phyloP scores from a whole-genome alignment of 2,888 invertebrate genomes.

The Ametastegia equiseti region DNA sequence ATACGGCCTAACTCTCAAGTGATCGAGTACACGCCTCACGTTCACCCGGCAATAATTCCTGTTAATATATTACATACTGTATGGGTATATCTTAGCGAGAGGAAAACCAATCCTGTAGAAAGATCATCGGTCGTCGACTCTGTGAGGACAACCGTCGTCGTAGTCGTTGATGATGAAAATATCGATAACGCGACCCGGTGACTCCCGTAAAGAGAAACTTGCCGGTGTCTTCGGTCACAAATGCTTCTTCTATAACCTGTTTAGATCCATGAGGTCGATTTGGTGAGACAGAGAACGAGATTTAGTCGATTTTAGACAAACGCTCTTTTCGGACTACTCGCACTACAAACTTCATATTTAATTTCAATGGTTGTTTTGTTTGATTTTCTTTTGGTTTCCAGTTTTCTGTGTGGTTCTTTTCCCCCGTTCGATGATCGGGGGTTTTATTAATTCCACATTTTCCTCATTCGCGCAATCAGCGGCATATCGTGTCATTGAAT shows the following conservation, averaged over 20 bases:
- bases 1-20: conserved; percentile 16
- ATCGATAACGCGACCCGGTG: neutral
- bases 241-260: neutral
- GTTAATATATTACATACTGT: too few species aligned
- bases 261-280: neutral
- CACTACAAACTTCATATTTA: too few species aligned
- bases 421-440: too few species aligned
- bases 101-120: conserved; percentile 29
- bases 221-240: neutral
- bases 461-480: too few species aligned
- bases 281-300: neutral
- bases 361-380: too few species aligned
- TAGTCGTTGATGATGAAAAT: neutral
- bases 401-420: neutral
- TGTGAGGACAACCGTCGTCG: neutral
- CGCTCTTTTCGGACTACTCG: too few species aligned
- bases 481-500: too few species aligned
- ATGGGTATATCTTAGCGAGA: neutral
- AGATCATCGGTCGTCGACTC: too few species aligned
- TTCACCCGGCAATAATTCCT: conserved; percentile 29
- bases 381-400: neutral
- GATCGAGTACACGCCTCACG: neutral
- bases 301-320: neutral
- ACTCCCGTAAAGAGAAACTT: neutral
- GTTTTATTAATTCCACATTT: too few species aligned